These are phyloP conservation scores for Phaenicophaeus curvirostris DNA, from an alignment of 2,797 vertebrate genomes.

Conservation along the genomic window DNA sequence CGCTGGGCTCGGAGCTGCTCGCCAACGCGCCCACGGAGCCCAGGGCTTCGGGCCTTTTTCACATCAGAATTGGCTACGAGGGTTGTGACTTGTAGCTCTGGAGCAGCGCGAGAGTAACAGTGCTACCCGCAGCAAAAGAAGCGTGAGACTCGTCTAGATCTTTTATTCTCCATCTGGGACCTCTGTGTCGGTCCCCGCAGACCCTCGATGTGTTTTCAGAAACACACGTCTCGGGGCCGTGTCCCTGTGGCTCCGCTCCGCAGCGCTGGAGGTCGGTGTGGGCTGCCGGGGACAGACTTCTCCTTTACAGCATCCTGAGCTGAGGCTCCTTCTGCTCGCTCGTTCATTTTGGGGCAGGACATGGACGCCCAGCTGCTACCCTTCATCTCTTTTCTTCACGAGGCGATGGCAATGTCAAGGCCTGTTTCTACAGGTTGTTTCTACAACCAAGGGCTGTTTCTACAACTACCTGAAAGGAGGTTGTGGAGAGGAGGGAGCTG, in stretches of 20 bases:
- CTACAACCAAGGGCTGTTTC: no score
- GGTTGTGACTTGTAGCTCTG: background rate
- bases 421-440: no score
- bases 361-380: background rate
- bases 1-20: background rate
- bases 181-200: background rate
- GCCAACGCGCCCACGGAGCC: fast-evolving
- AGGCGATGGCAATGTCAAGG: background rate
- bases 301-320: background rate
- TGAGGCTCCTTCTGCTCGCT: background rate
- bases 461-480: no score
- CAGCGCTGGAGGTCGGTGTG: background rate
- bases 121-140: background rate
- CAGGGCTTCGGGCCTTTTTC: fast-evolving
- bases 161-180: background rate
- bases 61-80: fast-evolving
- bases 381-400: background rate
- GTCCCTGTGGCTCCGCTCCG: background rate
- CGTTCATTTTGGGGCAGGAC: background rate
- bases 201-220: background rate
- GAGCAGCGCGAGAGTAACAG: fast-evolving
- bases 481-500: no score
- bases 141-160: background rate
- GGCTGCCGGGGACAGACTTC: background rate
- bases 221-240: background rate